Conservation (phyloP, 1,140 invertebrate genomes). For the Atta colombica region DNA sequence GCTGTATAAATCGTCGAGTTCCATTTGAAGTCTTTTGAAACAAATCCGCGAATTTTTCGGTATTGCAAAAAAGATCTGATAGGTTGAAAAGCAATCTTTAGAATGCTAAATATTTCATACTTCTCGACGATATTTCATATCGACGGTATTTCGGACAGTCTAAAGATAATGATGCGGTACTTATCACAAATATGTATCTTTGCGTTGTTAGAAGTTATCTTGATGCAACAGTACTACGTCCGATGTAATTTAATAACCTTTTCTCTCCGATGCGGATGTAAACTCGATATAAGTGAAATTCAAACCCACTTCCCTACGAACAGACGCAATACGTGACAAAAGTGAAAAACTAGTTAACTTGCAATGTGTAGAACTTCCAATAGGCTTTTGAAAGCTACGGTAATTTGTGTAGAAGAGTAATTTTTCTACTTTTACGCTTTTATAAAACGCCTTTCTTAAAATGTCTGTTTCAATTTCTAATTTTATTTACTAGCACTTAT, state of each 20-base stretch:
- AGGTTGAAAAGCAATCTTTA: not conserved
- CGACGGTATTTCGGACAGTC: not conserved
- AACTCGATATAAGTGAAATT: constrained; percentile 41
- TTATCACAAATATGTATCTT: not conserved
- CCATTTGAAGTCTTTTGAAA: not conserved
- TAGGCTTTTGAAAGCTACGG: not conserved
- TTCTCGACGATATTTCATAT: not conserved
- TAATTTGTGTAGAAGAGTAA: not conserved
- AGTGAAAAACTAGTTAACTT: constrained; percentile 42
- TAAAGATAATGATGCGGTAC: not conserved
- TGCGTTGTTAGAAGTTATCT: constrained; percentile 17
- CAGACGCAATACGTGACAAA: constrained; percentile 31
- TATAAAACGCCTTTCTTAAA: not conserved
- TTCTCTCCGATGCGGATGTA: not conserved
- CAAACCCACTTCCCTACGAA: constrained; percentile 23
- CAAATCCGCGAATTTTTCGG: not conserved
- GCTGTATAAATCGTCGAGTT: not conserved
- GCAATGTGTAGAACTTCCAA: not conserved
- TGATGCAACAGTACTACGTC: not conserved
- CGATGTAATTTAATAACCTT: constrained; percentile 47
- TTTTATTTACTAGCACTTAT: not conserved
- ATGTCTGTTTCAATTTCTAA: not conserved
- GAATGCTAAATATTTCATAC: not conserved
- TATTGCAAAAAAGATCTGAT: not conserved
- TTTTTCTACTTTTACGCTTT: not conserved